Percentiles rank a stretch among this genome's conserved stretches.
phyloP scores from a whole-genome alignment of 2,797 vertebrate genomes.

The Channallabes apus region DNA sequence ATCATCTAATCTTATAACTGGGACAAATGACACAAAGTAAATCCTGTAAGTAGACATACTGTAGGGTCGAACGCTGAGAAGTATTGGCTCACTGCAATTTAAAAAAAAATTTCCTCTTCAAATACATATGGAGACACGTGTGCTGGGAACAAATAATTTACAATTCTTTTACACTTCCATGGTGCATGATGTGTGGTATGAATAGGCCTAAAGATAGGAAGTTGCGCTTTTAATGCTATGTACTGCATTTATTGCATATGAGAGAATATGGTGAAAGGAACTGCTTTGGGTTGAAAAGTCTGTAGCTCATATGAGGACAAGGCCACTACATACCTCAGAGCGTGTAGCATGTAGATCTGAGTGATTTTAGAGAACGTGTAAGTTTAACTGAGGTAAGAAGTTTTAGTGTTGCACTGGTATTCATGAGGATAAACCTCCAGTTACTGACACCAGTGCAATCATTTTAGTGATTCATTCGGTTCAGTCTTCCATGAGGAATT shows the following conservation, averaged over 20 bases:
- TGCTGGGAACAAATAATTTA: not conserved
- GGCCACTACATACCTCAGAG: slow-evolving; percentile 28
- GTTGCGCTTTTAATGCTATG: not conserved
- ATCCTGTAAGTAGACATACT: not conserved
- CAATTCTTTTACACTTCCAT: not conserved
- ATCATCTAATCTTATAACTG: not conserved
- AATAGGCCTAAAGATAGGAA: not conserved
- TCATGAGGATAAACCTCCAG: not conserved
- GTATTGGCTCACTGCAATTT: not conserved
- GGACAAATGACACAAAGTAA: too few species aligned
- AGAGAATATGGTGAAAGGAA: not conserved
- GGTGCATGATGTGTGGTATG: not conserved
- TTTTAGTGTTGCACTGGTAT: slow-evolving; percentile 27
- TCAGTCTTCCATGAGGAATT: slow-evolving; percentile 41
- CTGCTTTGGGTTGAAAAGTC: slow-evolving; percentile 18
- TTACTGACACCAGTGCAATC: slow-evolving; percentile 16
- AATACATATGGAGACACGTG: not conserved
- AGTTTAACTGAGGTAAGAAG: not conserved
- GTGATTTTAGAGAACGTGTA: not conserved
- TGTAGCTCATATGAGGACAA: slow-evolving; percentile 17
- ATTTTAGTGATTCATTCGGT: not conserved
- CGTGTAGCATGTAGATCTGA: slow-evolving; percentile 13
- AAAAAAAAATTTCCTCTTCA: not conserved
- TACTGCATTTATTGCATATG: not conserved
- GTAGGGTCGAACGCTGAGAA: not conserved